Conservation (phyloP, 2,888 invertebrate species). For the Amorpha juglandis region DNA sequence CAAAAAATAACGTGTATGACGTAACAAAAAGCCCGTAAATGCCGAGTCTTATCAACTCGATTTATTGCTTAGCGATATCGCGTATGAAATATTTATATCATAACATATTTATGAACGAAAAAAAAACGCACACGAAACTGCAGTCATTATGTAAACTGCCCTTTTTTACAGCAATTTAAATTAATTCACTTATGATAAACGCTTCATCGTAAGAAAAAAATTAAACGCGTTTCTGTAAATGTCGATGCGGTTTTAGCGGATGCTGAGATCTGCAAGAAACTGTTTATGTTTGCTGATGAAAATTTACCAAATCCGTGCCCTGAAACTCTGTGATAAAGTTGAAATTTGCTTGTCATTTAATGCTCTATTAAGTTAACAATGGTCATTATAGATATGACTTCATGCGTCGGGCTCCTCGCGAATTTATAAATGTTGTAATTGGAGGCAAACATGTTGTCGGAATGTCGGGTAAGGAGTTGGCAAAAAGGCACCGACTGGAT, state of each 20-base stretch:
- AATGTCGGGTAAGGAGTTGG: conserved; percentile 57
- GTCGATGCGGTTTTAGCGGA: conserved; percentile 65
- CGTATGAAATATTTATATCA: conserved; percentile 61
- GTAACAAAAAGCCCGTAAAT: conserved; percentile 28
- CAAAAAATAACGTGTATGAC: conserved; percentile 25
- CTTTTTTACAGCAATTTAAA: conserved; percentile 77
- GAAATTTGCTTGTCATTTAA: not conserved
- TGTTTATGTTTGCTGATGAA: conserved; percentile 43
- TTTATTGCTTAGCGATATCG: conserved; percentile 52
- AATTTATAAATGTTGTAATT: conserved; percentile 75
- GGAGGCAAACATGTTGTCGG: conserved; percentile 58
- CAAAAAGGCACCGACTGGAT: conserved; percentile 57
- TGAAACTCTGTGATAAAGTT: conserved; percentile 10
- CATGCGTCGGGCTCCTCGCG: conserved; percentile 54
- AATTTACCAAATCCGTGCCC: conserved; percentile 24
- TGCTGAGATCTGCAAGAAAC: conserved; percentile 64
- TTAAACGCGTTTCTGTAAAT: conserved; percentile 68
- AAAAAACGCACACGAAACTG: conserved; percentile 54
- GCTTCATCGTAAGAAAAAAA: conserved; percentile 60
- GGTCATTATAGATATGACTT: conserved; percentile 67
- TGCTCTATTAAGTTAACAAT: conserved; percentile 51
- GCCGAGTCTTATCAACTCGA: conserved; percentile 33
- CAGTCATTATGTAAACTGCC: conserved; percentile 70
- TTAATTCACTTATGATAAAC: conserved; percentile 81
- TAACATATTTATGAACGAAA: conserved; percentile 59